A percentile compares a stretch with the other conserved stretches of the same genome.
These are phyloP conservation scores for Oenanthe melanoleuca DNA, from an alignment of 2,113 vertebrate species.

Conservation along the genomic window DNA sequence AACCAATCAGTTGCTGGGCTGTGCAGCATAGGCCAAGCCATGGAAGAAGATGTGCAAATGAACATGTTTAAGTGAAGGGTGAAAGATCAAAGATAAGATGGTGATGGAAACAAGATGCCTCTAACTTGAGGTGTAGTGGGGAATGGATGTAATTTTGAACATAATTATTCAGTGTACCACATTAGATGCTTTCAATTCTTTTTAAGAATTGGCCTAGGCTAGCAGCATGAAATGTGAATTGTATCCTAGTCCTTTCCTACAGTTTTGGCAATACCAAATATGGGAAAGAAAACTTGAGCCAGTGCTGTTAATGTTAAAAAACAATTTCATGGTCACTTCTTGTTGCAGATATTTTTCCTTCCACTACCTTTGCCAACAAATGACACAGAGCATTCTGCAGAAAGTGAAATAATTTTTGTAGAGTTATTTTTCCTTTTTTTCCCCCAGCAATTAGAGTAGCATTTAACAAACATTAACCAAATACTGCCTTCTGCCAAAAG, in stretches of 20 bases:
- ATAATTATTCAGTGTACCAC: neutral
- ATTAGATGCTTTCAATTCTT: neutral
- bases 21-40: too few species aligned
- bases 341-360: constrained; percentile 36
- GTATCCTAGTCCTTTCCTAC: neutral
- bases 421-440: neutral
- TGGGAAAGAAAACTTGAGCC: neutral
- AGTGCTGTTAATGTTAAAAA: neutral
- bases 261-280: neutral
- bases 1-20: neutral
- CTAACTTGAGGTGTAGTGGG: neutral
- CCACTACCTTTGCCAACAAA: constrained; percentile 41
- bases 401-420: constrained; percentile 35
- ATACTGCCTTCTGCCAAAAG: neutral
- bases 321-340: neutral
- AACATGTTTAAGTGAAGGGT: neutral
- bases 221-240: neutral
- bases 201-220: neutral
- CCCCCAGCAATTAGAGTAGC: neutral
- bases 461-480: constrained; percentile 8
- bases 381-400: neutral
- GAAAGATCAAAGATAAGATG: neutral
- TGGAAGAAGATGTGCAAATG: neutral
- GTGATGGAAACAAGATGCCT: neutral
- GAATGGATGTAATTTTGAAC: neutral